A percentile compares a stretch with the other conserved stretches of the same genome.
Conservation (phyloP, 2,797 vertebrate species). For the Borostomias antarcticus region DNA sequence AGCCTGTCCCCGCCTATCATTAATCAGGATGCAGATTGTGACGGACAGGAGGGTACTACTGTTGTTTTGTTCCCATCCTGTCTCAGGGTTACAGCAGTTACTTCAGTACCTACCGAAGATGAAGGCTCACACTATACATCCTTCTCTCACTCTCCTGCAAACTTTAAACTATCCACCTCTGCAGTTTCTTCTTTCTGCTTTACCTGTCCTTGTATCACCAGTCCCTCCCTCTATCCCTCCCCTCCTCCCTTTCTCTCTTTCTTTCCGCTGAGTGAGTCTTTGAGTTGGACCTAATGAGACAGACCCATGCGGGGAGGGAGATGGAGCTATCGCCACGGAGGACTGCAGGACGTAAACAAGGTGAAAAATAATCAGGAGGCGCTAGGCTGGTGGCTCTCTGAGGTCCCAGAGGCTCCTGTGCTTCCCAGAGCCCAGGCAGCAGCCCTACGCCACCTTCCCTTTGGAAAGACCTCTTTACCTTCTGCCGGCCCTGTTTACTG, state of each 20-base stretch:
- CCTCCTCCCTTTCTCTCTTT: constrained; percentile 5
- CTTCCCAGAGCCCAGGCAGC: constrained; percentile 35
- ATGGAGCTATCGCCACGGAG: constrained; percentile 45
- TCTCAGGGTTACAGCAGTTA: constrained; percentile 2
- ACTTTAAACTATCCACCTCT: neutral
- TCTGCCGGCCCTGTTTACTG: constrained; percentile 55
- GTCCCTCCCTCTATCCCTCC: neutral
- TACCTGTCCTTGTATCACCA: neutral
- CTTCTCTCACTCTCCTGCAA: neutral
- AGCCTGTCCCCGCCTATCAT: neutral
- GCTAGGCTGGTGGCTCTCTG: constrained; percentile 56
- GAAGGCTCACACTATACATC: neutral
- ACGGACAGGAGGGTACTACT: too few relatives aligned
- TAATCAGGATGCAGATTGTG: neutral
- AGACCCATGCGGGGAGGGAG: constrained; percentile 62
- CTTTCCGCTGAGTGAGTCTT: constrained; percentile 31
- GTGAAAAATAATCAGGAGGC: constrained; percentile 73
- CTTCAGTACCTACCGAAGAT: neutral
- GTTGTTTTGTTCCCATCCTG: too few relatives aligned
- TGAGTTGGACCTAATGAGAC: constrained; percentile 74
- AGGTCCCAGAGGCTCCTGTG: constrained; percentile 54
- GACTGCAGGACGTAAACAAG: constrained; percentile 67
- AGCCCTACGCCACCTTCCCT: too few relatives aligned
- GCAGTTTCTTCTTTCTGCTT: neutral
- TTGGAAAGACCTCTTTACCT: constrained; percentile 50